A percentile compares a stretch with the other conserved stretches of the same genome.
phyloP scores from a whole-genome alignment of 1,140 invertebrate species.

The Harpegnathos saltator region DNA sequence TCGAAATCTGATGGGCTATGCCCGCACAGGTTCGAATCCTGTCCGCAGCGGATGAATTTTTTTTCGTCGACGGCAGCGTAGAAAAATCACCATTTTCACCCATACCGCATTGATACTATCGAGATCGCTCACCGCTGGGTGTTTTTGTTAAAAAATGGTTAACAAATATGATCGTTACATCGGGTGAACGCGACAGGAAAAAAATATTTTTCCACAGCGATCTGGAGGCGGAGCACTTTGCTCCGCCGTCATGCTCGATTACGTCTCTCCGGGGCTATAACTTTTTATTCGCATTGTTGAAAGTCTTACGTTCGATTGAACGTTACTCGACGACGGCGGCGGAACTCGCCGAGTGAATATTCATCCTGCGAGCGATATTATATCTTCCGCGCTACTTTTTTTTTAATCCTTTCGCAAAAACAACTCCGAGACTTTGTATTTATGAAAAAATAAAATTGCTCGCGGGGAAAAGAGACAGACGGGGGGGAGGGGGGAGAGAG shows the following conservation, averaged over 20 bases:
- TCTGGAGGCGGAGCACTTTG: background rate
- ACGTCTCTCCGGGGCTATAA: background rate
- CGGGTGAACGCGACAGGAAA: background rate
- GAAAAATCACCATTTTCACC: background rate
- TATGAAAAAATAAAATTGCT: no score
- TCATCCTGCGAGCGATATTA: no score
- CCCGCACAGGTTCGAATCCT: conserved; percentile 90
- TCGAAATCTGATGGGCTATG: conserved; percentile 89
- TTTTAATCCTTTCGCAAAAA: no score
- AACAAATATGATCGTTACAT: conserved; percentile 27
- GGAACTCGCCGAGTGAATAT: no score
- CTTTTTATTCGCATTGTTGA: no score
- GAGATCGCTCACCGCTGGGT: conserved; percentile 5
- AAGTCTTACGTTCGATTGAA: no score
- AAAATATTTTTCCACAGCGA: conserved; percentile 40
- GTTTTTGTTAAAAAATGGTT: conserved; percentile 42
- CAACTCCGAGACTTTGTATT: no score
- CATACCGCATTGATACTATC: no score
- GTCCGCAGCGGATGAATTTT: conserved; percentile 85
- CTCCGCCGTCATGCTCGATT: conserved; percentile 15
- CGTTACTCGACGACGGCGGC: no score
- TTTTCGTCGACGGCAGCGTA: conserved; percentile 16
- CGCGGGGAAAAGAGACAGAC: no score
- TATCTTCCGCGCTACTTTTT: no score
- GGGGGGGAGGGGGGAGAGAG: no score